Evolutionary conservation across 2,888 invertebrate genomes (phyloP).

Genomic region (Drosophila kanekoi): DNA sequence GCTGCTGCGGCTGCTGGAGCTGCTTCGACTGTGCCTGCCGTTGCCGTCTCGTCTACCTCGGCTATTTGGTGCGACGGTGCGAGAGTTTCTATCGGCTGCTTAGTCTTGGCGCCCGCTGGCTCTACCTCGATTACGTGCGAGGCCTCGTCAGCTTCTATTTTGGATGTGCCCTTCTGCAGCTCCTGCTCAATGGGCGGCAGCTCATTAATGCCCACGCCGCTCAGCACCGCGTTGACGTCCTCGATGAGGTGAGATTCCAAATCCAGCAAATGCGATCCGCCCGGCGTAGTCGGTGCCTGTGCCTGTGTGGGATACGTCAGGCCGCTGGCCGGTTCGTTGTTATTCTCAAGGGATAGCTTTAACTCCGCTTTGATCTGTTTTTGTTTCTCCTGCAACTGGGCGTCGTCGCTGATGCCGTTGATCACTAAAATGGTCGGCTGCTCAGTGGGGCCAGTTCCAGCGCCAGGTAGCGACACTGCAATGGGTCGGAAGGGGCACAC

Average conservation of each 20-base stretch:
- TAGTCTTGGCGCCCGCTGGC: constrained; percentile 78
- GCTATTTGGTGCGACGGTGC: constrained; percentile 67
- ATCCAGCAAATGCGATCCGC: constrained; percentile 76
- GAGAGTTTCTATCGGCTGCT: constrained; percentile 74
- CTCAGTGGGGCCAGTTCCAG: constrained; percentile 80
- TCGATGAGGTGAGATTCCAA: constrained; percentile 85
- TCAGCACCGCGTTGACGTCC: constrained; percentile 74
- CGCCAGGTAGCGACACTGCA: constrained; percentile 85
- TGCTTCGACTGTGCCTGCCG: constrained; percentile 28
- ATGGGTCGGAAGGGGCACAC: constrained; percentile 16
- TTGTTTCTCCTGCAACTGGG: constrained; percentile 41
- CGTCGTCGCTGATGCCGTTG: constrained; percentile 74
- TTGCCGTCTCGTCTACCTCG: constrained; percentile 70
- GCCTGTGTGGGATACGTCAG: constrained; percentile 26
- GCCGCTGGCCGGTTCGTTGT: constrained; percentile 31
- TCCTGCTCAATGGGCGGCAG: constrained; percentile 81
- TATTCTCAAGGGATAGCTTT: constrained; percentile 50
- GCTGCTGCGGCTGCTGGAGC: constrained; percentile 20
- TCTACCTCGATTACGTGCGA: constrained; percentile 83
- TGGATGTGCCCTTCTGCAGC: constrained; percentile 78
- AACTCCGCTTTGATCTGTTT: constrained; percentile 38
- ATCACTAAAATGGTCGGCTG: constrained; percentile 84
- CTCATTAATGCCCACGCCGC: constrained; percentile 83
- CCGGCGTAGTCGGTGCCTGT: constrained; percentile 60
- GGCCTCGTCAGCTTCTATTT: constrained; percentile 74